Base-by-base conservation (phyloP, 35 echinoderm and acorn worm species). In the Lytechinus pictus region DNA sequence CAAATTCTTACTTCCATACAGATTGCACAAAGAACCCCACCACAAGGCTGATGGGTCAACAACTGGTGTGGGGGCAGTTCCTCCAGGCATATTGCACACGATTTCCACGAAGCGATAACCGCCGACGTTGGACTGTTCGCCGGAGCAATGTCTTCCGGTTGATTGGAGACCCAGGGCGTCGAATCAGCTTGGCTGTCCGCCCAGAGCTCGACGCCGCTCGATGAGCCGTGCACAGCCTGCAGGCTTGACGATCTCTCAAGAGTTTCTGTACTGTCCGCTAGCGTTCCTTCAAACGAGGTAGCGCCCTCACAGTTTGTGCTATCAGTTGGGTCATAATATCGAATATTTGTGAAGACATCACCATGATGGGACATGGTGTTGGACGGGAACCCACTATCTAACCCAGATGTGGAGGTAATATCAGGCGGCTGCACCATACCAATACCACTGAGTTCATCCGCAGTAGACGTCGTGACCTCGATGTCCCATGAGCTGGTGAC, bases 41-140 rank as follows among this genome's bases (percentile, higher is more conserved):
- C 95, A 95, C 98, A 99, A 3, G 92, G 52, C 44, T 93, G 60
- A 66, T 99, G 98, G 8, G 95, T 97, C 21, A 99, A 89, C 44
- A 99, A 86, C 27, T 99, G 96, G 94, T 99, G 96, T 8, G 94
- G 91, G 27, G 98, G 96, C 6, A 98, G 95, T 44, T 99, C 98
- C 91, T 99, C 98, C 57, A 99, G 92, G 95, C 98, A 99, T 33
- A 99, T 97, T 27, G 96, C 97, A 91, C 98, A 99, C 21, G 96
- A 94, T 53, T 97, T 96, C 98, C 98, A 99, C 54, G 97, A 94
- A 8, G 96, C 95, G 4, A 97, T 94, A 24, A 96, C 96, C 10
- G 92, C 95, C 27, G 51, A 94, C 19, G 66, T 79, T 10, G 94
- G 86, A 91, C 95, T 96, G 94, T 95, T 97, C n/a, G 96, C 94